Evolutionary conservation across 2,888 invertebrate genomes (phyloP).

Genomic region (Tachystola acroxantha): DNA sequence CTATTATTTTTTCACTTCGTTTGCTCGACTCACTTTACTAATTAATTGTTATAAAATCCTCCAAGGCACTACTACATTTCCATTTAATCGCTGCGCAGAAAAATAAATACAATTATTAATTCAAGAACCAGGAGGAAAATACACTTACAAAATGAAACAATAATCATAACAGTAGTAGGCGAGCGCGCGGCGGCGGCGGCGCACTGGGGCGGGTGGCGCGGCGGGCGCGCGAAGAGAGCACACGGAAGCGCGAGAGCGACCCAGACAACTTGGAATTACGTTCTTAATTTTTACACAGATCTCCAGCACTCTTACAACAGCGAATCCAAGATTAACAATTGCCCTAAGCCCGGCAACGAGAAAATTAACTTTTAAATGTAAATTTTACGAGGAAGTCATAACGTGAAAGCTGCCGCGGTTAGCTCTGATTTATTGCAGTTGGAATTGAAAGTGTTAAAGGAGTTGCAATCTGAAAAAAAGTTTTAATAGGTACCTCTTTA

Average conservation of each 20-base stretch:
- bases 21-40: no score
- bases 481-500: conserved; percentile 77
- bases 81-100: background rate
- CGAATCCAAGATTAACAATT: conserved; percentile 71
- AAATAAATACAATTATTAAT: background rate
- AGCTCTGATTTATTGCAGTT: conserved; percentile 72
- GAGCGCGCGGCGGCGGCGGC: background rate
- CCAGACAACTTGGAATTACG: conserved; percentile 36
- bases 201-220: background rate
- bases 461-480: conserved; percentile 75
- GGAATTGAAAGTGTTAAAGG: conserved; percentile 75
- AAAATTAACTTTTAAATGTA: conserved; percentile 77
- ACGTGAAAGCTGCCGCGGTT: conserved; percentile 74
- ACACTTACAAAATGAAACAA: conserved; percentile 8
- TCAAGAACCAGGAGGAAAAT: conserved; percentile 1
- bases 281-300: conserved; percentile 46
- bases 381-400: conserved; percentile 77
- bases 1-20: no score
- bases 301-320: conserved; percentile 30
- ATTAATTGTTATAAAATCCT: no score
- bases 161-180: conserved; percentile 5
- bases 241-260: conserved; percentile 9
- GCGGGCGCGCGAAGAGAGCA: background rate
- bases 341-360: conserved; percentile 60
- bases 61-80: background rate